phyloP scores from a whole-genome alignment of 2,888 invertebrate genomes.

The Sicus ferrugineus region DNA sequence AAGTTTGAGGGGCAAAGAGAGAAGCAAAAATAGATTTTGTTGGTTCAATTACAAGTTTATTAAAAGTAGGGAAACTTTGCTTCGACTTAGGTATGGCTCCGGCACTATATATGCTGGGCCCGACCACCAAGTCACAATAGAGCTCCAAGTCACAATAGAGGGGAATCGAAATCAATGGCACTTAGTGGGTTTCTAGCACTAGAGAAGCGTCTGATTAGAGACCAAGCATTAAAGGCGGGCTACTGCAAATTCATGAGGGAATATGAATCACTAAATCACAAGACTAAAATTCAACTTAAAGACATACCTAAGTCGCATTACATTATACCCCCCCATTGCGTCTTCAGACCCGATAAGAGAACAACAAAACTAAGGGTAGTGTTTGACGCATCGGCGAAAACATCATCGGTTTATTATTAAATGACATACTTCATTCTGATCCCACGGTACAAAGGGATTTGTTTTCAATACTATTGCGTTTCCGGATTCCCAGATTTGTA shows the following conservation, averaged over 20 bases:
- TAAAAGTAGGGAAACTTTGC: too few relatives aligned
- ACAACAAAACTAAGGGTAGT: conserved; percentile 33
- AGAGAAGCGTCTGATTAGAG: conserved; percentile 11
- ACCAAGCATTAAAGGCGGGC: conserved; percentile 13
- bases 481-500: conserved; percentile 35
- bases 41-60: too few relatives aligned
- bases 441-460: conserved; percentile 39
- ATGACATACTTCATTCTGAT: conserved; percentile 26
- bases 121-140: conserved; percentile 24
- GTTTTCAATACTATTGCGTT: conserved; percentile 30
- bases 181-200: conserved; percentile 21
- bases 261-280: conserved; percentile 31
- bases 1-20: too few relatives aligned
- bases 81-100: too few relatives aligned
- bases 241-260: conserved; percentile 30
- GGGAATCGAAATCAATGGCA: conserved; percentile 23
- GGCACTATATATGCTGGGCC: conserved; percentile 28
- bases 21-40: too few relatives aligned
- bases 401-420: conserved; percentile 17
- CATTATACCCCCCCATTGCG: conserved; percentile 32
- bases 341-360: conserved; percentile 27
- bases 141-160: conserved; percentile 15
- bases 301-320: conserved; percentile 23
- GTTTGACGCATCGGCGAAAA: conserved; percentile 34
- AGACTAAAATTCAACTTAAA: not conserved